Conservation (phyloP, 2,888 invertebrate genomes). For the Thelaira solivaga region DNA sequence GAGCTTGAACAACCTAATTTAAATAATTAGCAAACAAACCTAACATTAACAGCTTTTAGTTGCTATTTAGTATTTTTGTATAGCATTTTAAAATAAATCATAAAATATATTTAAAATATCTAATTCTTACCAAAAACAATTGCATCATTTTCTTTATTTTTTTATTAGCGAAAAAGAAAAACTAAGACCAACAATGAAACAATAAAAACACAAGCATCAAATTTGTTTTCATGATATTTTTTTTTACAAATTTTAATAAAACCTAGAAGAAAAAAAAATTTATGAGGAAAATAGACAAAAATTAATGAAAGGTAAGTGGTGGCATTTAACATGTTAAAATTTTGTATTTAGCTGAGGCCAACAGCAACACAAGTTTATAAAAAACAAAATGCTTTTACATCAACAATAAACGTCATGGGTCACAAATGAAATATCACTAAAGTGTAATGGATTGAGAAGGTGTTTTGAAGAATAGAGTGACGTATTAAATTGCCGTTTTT, state of each 20-base stretch:
- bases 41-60: no score
- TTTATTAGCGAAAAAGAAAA: neutral
- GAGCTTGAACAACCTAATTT: no score
- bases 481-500: conserved; percentile 29
- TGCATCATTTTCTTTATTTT: no score
- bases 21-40: no score
- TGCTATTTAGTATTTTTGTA: no score
- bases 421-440: conserved; percentile 7
- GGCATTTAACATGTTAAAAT: conserved; percentile 30
- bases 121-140: neutral
- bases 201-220: conserved; percentile 18
- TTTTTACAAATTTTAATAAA: conserved; percentile 13
- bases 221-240: neutral
- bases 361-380: neutral
- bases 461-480: conserved; percentile 16
- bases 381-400: neutral
- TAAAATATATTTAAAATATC: no score
- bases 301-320: neutral
- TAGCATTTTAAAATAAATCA: no score
- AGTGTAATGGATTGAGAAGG: conserved; percentile 4
- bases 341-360: neutral
- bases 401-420: conserved; percentile 21
- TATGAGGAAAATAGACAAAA: conserved; percentile 6
- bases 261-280: neutral
- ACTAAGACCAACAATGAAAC: neutral